A percentile compares a stretch with the other conserved stretches of the same genome.
Evolutionary conservation across 2,797 vertebrate genomes (phyloP).

Genomic region (Microctenopoma stevenorrisi): DNA sequence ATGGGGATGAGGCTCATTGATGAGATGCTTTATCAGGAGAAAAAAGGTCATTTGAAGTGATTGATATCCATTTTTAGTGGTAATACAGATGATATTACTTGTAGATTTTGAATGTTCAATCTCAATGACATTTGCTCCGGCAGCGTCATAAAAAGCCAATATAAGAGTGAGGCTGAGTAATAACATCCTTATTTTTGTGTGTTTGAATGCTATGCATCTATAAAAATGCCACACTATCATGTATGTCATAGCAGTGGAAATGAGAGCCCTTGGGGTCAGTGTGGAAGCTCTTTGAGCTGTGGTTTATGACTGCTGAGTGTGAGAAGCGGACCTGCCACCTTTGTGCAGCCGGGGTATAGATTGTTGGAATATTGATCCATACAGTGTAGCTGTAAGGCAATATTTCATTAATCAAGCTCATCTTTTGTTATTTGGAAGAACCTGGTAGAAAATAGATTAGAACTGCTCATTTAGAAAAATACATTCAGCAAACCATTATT

Average conservation of each 20-base stretch:
- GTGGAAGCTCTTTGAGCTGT: slow-evolving; percentile 57
- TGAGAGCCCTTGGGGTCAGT: slow-evolving; percentile 47
- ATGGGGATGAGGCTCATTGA: slow-evolving; percentile 66
- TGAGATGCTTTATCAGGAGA: slow-evolving; percentile 71
- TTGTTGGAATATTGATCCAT: slow-evolving; percentile 60
- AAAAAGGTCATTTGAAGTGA: slow-evolving; percentile 78
- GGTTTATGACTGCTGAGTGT: slow-evolving; percentile 58
- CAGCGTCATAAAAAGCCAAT: slow-evolving; percentile 66
- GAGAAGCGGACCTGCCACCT: slow-evolving; percentile 29
- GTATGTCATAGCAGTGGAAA: slow-evolving; percentile 22
- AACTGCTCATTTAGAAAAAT: slow-evolving; percentile 1
- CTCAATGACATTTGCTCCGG: slow-evolving; percentile 73
- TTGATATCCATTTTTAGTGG: slow-evolving; percentile 74
- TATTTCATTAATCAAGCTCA: slow-evolving; percentile 42
- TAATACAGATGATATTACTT: slow-evolving; percentile 72
- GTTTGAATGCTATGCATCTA: slow-evolving; percentile 68
- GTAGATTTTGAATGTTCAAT: slow-evolving; percentile 73
- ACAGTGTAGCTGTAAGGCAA: slow-evolving; percentile 23
- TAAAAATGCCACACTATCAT: slow-evolving; percentile 51
- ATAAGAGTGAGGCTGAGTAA: slow-evolving; percentile 63
- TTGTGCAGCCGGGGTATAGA: slow-evolving; percentile 44
- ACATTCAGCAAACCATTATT: not conserved
- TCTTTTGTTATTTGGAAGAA: slow-evolving; percentile 27
- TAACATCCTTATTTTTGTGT: slow-evolving; percentile 68
- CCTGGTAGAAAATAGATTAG: slow-evolving; percentile 3